phyloP scores from a whole-genome alignment of 2,113 vertebrate genomes.

The Sander vitreus region DNA sequence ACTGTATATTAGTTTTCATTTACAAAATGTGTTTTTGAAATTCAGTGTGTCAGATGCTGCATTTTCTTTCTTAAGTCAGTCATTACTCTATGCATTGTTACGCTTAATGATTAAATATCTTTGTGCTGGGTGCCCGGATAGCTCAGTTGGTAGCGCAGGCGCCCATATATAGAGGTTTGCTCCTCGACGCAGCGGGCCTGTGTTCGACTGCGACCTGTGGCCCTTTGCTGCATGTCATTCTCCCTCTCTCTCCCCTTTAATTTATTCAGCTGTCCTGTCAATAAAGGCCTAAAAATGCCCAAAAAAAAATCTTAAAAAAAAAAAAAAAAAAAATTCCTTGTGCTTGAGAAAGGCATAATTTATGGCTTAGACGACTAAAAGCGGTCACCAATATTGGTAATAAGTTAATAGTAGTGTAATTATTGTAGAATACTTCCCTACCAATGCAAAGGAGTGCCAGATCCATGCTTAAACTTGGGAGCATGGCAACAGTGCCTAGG shows the following conservation, averaged over 20 bases:
- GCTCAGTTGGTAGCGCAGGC: no score
- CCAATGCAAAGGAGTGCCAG: not conserved
- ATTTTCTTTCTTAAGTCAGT: not conserved
- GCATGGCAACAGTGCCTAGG: no score
- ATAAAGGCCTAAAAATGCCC: no score
- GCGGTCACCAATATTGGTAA: not conserved
- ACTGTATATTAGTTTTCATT: not conserved
- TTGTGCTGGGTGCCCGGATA: no score
- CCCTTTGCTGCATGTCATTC: no score
- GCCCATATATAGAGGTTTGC: no score
- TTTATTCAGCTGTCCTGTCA: no score
- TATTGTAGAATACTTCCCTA: not conserved
- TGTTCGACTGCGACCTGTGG: no score
- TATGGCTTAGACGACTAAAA: not conserved
- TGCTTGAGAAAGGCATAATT: not conserved
- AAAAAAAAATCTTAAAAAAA: no score
- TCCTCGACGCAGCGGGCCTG: no score
- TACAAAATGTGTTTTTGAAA: not conserved
- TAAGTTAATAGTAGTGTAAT: not conserved
- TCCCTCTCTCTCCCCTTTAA: no score
- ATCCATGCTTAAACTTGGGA: no score
- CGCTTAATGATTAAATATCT: not conserved
- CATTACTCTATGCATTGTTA: not conserved
- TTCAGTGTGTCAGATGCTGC: not conserved
- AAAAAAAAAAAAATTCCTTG: not conserved